These are phyloP conservation scores for Diabrotica undecimpunctata DNA, from an alignment of 1,140 invertebrate genomes.

Conservation along the genomic window DNA sequence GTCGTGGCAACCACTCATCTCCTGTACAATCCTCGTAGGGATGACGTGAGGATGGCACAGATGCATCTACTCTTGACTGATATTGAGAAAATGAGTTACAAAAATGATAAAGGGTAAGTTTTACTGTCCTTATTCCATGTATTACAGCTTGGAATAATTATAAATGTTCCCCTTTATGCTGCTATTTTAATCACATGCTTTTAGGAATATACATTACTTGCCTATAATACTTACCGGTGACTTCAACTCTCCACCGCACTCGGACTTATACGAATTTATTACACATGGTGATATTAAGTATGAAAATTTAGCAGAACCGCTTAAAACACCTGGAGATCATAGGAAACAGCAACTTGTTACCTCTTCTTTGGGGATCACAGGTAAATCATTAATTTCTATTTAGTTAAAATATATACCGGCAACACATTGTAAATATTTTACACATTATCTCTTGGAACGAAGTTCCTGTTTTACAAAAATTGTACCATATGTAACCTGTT, in stretches of 20 bases:
- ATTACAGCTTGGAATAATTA: background rate
- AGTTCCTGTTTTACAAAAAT: too few species aligned
- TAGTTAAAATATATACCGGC: background rate
- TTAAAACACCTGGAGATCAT: slow-evolving; percentile 31
- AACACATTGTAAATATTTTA: too few species aligned
- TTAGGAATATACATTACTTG: slow-evolving; percentile 49
- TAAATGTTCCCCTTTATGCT: background rate
- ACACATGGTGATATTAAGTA: slow-evolving; percentile 63
- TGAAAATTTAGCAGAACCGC: slow-evolving; percentile 46
- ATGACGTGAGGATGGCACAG: slow-evolving; percentile 87
- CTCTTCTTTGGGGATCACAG: slow-evolving; percentile 53
- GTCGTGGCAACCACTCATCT: slow-evolving; percentile 90
- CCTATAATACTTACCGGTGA: slow-evolving; percentile 87
- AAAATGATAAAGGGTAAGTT: slow-evolving; percentile 23
- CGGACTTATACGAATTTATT: slow-evolving; percentile 70
- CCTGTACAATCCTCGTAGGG: slow-evolving; percentile 84
- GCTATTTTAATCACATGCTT: background rate
- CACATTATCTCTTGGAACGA: too few species aligned
- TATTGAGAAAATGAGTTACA: slow-evolving; percentile 71
- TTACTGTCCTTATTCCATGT: slow-evolving; percentile 3
- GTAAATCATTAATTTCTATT: slow-evolving; percentile 23
- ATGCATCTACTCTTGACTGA: slow-evolving; percentile 74
- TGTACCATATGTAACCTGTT: too few species aligned
- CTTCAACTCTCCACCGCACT: slow-evolving; percentile 76
- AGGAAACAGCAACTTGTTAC: slow-evolving; percentile 50